phyloP scores from a whole-genome alignment of 2,888 invertebrate genomes.

The Rhynchonema sp. region DNA sequence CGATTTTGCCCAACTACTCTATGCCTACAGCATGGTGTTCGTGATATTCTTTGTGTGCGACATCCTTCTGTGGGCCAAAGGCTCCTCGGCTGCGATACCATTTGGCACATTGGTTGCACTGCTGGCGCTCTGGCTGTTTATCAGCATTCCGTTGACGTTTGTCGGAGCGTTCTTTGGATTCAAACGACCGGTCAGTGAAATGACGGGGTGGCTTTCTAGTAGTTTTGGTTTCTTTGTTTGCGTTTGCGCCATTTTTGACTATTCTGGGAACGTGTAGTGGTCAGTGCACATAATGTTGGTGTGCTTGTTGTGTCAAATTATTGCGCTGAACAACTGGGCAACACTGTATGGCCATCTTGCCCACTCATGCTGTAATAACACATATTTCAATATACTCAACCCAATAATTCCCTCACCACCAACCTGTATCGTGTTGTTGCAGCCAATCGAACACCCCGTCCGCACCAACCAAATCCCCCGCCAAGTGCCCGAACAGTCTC shows the following conservation, averaged over 20 bases:
- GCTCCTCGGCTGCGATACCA: constrained; percentile 85
- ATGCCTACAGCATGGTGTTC: constrained; percentile 60
- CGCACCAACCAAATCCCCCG: constrained; percentile 95
- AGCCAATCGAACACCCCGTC: constrained; percentile 89
- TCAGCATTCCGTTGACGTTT: constrained; percentile 93
- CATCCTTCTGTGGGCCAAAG: constrained; percentile 80
- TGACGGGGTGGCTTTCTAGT: too few species aligned
- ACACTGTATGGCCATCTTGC: too few species aligned
- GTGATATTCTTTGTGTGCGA: constrained; percentile 92
- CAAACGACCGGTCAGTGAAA: constrained; percentile 82
- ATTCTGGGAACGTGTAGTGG: too few species aligned
- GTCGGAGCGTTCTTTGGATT: constrained; percentile 96
- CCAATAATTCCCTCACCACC: too few species aligned
- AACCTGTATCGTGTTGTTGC: too few species aligned
- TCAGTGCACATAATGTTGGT: too few species aligned
- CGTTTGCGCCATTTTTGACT: too few species aligned
- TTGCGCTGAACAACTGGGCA: too few species aligned
- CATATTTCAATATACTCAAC: too few species aligned
- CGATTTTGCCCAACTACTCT: neutral
- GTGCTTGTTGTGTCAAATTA: too few species aligned
- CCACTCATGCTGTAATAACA: too few species aligned
- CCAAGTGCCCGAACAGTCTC: constrained; percentile 92
- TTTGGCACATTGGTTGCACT: constrained; percentile 85
- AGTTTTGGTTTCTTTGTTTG: too few species aligned
- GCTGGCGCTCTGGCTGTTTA: constrained; percentile 84